These are phyloP conservation scores for Malacoctenus gilli DNA, from an alignment of 2,797 vertebrate species.

Conservation along the genomic window DNA sequence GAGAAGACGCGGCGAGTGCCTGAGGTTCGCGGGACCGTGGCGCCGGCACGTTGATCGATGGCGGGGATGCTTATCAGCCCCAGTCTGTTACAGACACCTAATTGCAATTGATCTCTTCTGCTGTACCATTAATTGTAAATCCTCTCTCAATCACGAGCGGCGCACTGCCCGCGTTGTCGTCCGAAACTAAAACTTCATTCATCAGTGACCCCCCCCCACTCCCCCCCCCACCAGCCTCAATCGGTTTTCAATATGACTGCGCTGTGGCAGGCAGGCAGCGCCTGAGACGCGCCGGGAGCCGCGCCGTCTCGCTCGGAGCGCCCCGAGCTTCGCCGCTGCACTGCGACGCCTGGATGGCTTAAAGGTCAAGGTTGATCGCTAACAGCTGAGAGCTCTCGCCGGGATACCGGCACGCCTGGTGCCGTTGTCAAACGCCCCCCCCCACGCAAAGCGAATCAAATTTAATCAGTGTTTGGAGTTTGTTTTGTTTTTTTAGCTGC, in stretches of 20 bases:
- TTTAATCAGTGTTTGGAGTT: constrained; percentile 21
- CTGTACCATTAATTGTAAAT: constrained; percentile 81
- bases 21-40: constrained; percentile 46
- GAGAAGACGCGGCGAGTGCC: constrained; percentile 47
- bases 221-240: no score
- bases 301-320: constrained; percentile 7
- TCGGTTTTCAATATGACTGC: constrained; percentile 70
- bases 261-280: constrained; percentile 26
- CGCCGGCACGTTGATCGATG: constrained; percentile 74
- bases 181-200: constrained; percentile 73
- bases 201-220: constrained; percentile 54
- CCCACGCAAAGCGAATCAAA: constrained; percentile 26
- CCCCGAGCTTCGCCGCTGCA: no score
- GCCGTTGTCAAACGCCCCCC: constrained; percentile 27
- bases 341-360: constrained; percentile 1
- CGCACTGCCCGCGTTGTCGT: constrained; percentile 50
- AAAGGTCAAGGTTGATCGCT: constrained; percentile 64
- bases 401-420: constrained; percentile 45
- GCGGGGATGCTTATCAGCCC: constrained; percentile 75
- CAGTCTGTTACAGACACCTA: constrained; percentile 78
- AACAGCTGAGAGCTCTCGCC: constrained; percentile 42
- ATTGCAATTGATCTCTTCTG: constrained; percentile 82
- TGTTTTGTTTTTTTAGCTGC: background rate
- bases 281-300: constrained; percentile 29
- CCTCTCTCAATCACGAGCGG: constrained; percentile 68